Base-by-base conservation (phyloP, 2,797 vertebrate species). In the Mycteria americana region DNA sequence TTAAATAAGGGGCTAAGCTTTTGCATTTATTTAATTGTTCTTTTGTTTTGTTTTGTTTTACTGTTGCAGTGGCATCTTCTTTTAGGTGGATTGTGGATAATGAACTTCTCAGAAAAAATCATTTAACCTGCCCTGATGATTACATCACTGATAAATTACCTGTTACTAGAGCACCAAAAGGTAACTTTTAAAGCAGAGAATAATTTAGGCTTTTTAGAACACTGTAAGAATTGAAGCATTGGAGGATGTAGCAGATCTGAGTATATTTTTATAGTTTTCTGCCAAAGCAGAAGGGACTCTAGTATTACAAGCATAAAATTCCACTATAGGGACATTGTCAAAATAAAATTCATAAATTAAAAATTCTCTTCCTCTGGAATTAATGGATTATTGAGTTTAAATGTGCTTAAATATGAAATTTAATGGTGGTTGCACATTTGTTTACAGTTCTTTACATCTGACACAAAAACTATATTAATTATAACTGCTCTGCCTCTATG, bases 91-190 rank as follows among this genome's bases (percentile, higher is more conserved):
- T 98, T 90, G 98, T 99, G 54, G 98, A 99, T 97, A 98, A 93
- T 9, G 88, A 98, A 33, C 97, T 99, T 80, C 98, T 99, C 11
- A 97, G 96, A 97, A 98, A 95, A 67, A 97, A 99, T 84, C 96
- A 98, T 89, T 96, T 99, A 93, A 99, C 98, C 91, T 98, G 98
- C 72, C 99, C 99, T 1, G 97, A 98, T 35, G 99, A 99, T 96
- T 99, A 99, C 82, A 98, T 98, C 93, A 90, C 90, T 3, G 96
- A 98, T 13, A 92, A 92, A 23, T 65, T 83, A 50, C 93, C 97
- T 24, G 75, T 96, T 39, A 93, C 96, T 25, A 93, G 94, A 91
- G 97, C 98, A 33, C 98, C 98, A 13, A 96, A 97, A 98, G 98
- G 99, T 99, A 98, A 70, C 7, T 69, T 48, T n/a, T 23, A 31